Evolutionary conservation across 2,888 invertebrate genomes (phyloP).

Genomic region (Bellardia pandia): DNA sequence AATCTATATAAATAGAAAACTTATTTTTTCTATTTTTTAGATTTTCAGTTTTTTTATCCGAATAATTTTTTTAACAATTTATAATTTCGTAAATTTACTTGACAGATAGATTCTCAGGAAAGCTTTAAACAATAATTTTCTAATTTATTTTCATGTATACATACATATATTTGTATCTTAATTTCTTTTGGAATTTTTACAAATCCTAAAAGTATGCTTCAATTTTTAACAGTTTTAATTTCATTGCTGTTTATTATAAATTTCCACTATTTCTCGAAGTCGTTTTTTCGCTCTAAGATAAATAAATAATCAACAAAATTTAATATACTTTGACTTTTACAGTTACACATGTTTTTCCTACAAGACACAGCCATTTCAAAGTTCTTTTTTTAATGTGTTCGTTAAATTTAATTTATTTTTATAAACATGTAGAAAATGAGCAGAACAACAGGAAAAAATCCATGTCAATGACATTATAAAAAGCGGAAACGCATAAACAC

Average conservation of each 20-base stretch:
- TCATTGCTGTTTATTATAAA: background rate
- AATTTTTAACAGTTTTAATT: background rate
- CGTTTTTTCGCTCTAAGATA: background rate
- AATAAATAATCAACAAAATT: background rate
- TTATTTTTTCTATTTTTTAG: too few relatives aligned
- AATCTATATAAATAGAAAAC: too few relatives aligned
- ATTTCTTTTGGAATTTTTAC: too few relatives aligned
- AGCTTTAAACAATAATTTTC: too few relatives aligned
- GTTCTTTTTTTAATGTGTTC: conserved; percentile 28
- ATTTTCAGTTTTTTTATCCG: too few relatives aligned
- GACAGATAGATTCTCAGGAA: too few relatives aligned
- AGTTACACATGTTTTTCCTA: background rate
- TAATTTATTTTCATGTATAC: too few relatives aligned
- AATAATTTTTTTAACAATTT: too few relatives aligned
- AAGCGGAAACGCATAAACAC: conserved; percentile 83
- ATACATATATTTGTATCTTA: too few relatives aligned
- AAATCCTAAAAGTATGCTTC: too few relatives aligned
- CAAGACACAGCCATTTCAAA: background rate
- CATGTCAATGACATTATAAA: conserved; percentile 82
- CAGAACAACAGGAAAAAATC: conserved; percentile 71
- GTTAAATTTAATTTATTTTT: conserved; percentile 47
- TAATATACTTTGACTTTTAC: background rate
- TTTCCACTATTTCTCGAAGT: background rate
- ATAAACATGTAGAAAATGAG: conserved; percentile 43
- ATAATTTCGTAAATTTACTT: too few relatives aligned